Evolutionary conservation across 2,113 vertebrate genomes (phyloP), one percentile per base, ranked within the genome.

Genomic region (Himantopus leucocephalus): DNA sequence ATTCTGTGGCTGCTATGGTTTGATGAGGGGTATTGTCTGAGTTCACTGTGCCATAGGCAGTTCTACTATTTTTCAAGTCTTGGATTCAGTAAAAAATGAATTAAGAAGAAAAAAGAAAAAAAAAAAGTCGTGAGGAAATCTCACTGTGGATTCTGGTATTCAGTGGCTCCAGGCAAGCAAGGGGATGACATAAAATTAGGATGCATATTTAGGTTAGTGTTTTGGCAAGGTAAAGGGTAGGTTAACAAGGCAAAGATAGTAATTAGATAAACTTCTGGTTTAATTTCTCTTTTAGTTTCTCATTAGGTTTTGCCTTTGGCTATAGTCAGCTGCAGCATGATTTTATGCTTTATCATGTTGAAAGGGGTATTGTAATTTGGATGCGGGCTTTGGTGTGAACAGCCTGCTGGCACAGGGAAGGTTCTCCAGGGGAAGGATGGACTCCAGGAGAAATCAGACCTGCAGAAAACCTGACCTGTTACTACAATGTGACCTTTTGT

Each of bases 201-300:
- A 72, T 85, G 52, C 34, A 7, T 50, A 47, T 92, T 96, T 80
- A 91, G 37, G 67, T 73, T 84, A 71, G 73, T 78, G 64, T 81
- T 96, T 92, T 96, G 84, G 89, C 84, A 89, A 78, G 41, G 73
- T 47, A 70, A 85, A 67, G 30, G 11, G 34, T 60, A 52, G 71
- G 9, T 72, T 94, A 85, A 78, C 52, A 56, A 87, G 76, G 72
- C 52, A 81, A 85, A 78, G 73, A 81, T 26, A 92, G 30, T 75
- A 62, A 91, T 89, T 85, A 84, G 89, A 85, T 92, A 67, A 94
- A 59, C 22, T 67, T 14, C 9, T 55, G 9, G 56, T 94, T 84
- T 89, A 78, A 94, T 94, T 96, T 94, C 30, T 77, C 79, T 84
- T 85, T 93, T 89, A 77, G 17, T 88, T 89, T 92, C 93, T 92